Conservation (phyloP, 2,888 invertebrate species). For the Tachystola acroxantha region DNA sequence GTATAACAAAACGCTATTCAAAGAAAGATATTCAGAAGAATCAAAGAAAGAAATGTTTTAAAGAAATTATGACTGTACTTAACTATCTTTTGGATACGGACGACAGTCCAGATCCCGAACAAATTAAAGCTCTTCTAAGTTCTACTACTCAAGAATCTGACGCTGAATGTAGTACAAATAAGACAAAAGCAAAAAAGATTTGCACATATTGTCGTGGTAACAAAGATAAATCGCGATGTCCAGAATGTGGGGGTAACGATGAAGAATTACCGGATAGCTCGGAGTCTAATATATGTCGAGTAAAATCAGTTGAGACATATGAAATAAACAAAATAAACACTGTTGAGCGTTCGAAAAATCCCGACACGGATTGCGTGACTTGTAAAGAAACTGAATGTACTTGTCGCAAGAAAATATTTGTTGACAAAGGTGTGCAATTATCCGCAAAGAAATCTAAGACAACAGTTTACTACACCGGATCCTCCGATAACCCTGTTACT, state of each 20-base stretch:
- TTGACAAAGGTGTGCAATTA: slow-evolving; percentile 46
- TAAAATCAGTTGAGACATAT: too few relatives aligned
- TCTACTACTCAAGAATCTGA: slow-evolving; percentile 8
- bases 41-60: slow-evolving; percentile 60
- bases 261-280: background rate
- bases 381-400: background rate
- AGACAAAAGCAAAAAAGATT: background rate
- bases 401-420: slow-evolving; percentile 18
- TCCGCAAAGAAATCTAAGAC: slow-evolving; percentile 31
- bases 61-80: slow-evolving; percentile 57
- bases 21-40: slow-evolving; percentile 49
- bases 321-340: too few relatives aligned
- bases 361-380: background rate
- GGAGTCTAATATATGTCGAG: too few relatives aligned
- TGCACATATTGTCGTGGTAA: background rate
- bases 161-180: background rate
- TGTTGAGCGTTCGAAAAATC: background rate
- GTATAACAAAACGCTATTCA: slow-evolving; percentile 61
- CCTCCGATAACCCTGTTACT: slow-evolving; percentile 45
- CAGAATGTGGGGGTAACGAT: background rate
- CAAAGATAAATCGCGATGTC: background rate
- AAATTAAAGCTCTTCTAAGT: slow-evolving; percentile 13
- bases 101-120: slow-evolving; percentile 7
- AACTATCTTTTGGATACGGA: slow-evolving; percentile 53
- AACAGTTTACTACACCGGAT: slow-evolving; percentile 29